These are phyloP conservation scores for Cybosia mesomella DNA, from an alignment of 2,888 invertebrate genomes.

Conservation along the genomic window DNA sequence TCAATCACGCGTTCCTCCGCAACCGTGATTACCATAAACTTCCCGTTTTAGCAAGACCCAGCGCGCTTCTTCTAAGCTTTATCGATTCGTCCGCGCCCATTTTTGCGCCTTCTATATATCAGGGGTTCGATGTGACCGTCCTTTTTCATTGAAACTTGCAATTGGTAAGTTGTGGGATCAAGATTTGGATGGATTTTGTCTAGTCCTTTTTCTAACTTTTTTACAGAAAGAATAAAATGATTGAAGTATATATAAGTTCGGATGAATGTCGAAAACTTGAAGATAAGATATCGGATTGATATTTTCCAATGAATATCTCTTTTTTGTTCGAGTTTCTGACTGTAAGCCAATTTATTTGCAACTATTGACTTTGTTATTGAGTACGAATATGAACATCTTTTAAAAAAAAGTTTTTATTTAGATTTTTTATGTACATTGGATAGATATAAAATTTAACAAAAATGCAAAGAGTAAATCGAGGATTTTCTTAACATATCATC, in stretches of 20 bases:
- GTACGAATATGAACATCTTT: not conserved
- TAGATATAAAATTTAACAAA: too few species aligned
- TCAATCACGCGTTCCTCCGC: constrained; percentile 82
- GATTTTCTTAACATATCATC: too few species aligned
- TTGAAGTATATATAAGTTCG: constrained; percentile 42
- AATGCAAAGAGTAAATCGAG: too few species aligned
- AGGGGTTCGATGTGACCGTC: constrained; percentile 68
- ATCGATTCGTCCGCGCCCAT: constrained; percentile 79
- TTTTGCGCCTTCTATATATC: constrained; percentile 80
- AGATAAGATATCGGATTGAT: constrained; percentile 45
- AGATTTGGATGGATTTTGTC: constrained; percentile 72
- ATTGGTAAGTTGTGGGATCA: constrained; percentile 73
- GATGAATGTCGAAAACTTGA: constrained; percentile 38
- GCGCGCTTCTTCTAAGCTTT: constrained; percentile 80
- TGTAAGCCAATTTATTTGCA: constrained; percentile 6
- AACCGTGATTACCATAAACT: constrained; percentile 85
- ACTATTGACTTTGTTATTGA: not conserved
- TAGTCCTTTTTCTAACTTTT: constrained; percentile 60
- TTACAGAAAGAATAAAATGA: constrained; percentile 53
- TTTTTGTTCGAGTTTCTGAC: constrained; percentile 24
- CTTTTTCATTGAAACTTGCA: constrained; percentile 82
- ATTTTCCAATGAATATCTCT: constrained; percentile 46
- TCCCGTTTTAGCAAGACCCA: constrained; percentile 82
- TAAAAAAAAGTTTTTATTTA: not conserved
- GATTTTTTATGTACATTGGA: too few species aligned